Evolutionary conservation across 2,888 invertebrate species (phyloP).

Genomic region (Polietes domitor): DNA sequence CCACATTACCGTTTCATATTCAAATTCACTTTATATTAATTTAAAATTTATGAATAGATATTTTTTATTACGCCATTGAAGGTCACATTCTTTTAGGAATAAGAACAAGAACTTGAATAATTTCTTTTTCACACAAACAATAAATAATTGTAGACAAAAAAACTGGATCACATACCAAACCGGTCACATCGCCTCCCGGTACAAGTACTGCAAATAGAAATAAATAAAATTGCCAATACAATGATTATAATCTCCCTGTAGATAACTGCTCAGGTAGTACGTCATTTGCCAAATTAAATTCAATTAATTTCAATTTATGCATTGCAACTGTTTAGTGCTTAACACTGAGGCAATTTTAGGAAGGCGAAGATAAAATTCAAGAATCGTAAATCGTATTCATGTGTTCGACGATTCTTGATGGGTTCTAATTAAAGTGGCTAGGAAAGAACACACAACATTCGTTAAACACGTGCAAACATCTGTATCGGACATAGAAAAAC

Average conservation of each 20-base stretch:
- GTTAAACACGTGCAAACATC: too few species aligned
- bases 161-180: constrained; percentile 1
- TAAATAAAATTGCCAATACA: background rate
- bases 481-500: too few species aligned
- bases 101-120: too few species aligned
- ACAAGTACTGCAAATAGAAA: background rate
- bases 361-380: too few species aligned
- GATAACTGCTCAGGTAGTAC: background rate
- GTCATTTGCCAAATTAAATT: background rate
- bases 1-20: too few species aligned
- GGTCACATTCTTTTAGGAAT: background rate
- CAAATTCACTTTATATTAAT: background rate
- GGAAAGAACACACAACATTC: too few species aligned
- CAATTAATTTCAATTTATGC: background rate
- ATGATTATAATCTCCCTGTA: too few species aligned
- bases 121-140: too few species aligned
- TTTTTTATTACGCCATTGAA: background rate
- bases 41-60: background rate
- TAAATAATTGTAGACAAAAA: too few species aligned
- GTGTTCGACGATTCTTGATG: too few species aligned
- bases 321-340: background rate
- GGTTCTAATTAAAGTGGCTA: too few species aligned
- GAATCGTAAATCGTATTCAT: background rate
- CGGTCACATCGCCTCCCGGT: background rate
- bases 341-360: too few species aligned